Evolutionary conservation across 1,140 invertebrate species (phyloP).

Genomic region (Paraescarpia echinospica): DNA sequence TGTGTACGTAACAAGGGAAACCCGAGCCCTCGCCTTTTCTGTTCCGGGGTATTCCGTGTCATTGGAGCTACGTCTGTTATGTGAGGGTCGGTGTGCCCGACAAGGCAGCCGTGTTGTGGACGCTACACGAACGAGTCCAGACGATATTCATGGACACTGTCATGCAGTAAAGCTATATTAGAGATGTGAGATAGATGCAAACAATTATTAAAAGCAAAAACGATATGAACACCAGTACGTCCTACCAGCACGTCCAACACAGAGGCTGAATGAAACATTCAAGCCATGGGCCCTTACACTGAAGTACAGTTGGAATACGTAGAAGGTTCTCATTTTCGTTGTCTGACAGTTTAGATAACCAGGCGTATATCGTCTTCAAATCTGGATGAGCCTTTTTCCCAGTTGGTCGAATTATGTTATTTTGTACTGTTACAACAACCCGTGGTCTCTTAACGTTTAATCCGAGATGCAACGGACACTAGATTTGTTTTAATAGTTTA

Average conservation of each 20-base stretch:
- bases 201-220: neutral
- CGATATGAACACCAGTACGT: neutral
- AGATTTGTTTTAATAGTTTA: neutral
- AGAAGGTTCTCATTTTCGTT: neutral
- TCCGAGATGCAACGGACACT: too few relatives aligned
- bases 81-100: too few relatives aligned
- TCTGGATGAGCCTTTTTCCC: neutral
- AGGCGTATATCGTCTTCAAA: neutral
- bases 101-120: neutral
- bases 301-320: neutral
- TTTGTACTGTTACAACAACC: neutral
- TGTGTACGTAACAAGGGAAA: neutral
- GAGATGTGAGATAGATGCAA: too few relatives aligned
- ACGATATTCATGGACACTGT: too few relatives aligned
- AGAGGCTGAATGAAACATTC: neutral
- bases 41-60: neutral
- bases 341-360: neutral
- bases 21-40: neutral
- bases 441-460: too few relatives aligned
- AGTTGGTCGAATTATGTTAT: neutral
- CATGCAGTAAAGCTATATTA: too few relatives aligned
- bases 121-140: too few relatives aligned
- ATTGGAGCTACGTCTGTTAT: neutral
- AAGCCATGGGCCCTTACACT: too few relatives aligned
- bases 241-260: neutral